Conservation (phyloP, 2,888 invertebrate genomes). For the Lepeophtheirus nordmannii region DNA sequence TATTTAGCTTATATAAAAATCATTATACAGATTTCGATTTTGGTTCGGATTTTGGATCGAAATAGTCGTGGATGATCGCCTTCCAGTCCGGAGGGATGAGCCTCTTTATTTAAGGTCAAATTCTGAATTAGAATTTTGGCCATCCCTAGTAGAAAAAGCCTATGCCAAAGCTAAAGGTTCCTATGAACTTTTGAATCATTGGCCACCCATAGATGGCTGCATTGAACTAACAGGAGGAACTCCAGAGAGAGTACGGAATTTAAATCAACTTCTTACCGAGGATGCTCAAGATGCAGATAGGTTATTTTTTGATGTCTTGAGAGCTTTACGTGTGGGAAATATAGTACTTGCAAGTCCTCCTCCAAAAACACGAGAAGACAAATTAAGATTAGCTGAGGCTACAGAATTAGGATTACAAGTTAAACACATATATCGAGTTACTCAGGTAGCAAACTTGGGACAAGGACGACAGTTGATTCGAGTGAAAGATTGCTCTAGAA, state of each 20-base stretch:
- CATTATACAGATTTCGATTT: conserved; percentile 11
- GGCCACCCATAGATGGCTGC: conserved; percentile 25
- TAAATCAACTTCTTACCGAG: conserved; percentile 1
- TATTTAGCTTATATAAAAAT: not conserved
- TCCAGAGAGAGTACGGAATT: conserved; percentile 18
- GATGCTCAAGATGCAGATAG: conserved; percentile 14
- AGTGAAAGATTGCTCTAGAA: conserved; percentile 23
- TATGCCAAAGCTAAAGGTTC: conserved; percentile 25
- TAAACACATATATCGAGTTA: conserved; percentile 19
- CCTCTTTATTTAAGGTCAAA: conserved; percentile 14
- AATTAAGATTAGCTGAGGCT: not conserved
- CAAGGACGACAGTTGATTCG: conserved; percentile 22
- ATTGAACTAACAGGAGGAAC: conserved; percentile 23
- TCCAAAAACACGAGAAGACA: conserved; percentile 5
- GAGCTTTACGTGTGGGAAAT: conserved; percentile 17
- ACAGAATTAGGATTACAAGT: conserved; percentile 15
- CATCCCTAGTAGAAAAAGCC: conserved; percentile 22
- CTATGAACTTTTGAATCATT: conserved; percentile 21
- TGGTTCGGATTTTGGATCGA: conserved; percentile 25
- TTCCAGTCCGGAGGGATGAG: conserved; percentile 8
- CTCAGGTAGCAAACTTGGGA: conserved; percentile 23
- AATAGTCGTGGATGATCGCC: conserved; percentile 24
- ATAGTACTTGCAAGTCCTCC: conserved; percentile 8
- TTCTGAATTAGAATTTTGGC: conserved; percentile 21
- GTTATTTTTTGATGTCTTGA: conserved; percentile 20